A percentile compares a stretch with the other conserved stretches of the same genome.
Conservation (phyloP, 2,113 vertebrate species). For the Gymnogyps californianus region DNA sequence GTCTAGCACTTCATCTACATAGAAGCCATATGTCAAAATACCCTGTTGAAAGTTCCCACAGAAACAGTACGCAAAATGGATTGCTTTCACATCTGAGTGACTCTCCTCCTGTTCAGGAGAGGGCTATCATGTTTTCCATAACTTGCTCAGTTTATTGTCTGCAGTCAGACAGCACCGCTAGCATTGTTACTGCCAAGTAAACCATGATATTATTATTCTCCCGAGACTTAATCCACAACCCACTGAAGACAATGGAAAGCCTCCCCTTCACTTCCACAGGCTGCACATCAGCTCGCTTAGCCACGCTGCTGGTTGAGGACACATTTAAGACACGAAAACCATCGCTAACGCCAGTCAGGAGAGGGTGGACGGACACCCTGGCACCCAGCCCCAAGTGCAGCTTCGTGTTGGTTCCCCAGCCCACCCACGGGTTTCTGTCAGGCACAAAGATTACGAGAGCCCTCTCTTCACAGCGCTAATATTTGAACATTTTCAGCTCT, state of each 20-base stretch:
- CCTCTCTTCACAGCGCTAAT: background rate
- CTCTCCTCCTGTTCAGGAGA: slow-evolving; percentile 13
- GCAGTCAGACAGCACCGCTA: slow-evolving; percentile 23
- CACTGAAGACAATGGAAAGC: slow-evolving; percentile 29
- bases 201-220: slow-evolving; percentile 42
- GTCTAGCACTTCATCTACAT: background rate
- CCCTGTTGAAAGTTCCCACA: background rate
- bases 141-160: slow-evolving; percentile 26
- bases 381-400: background rate
- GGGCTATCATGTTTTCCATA: slow-evolving; percentile 36
- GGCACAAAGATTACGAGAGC: rapidly evolving
- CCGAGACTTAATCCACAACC: slow-evolving; percentile 14
- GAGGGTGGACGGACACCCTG: background rate
- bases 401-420: background rate
- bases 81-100: background rate
- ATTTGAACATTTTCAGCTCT: background rate
- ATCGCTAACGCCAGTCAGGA: background rate
- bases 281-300: background rate
- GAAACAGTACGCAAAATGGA: background rate
- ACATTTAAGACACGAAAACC: background rate
- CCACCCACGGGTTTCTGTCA: background rate
- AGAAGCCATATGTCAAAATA: background rate
- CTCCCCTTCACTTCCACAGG: background rate
- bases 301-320: background rate
- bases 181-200: slow-evolving; percentile 57